Evolutionary conservation across 2,797 vertebrate genomes (phyloP).

Genomic region (Anguilla marmorata): DNA sequence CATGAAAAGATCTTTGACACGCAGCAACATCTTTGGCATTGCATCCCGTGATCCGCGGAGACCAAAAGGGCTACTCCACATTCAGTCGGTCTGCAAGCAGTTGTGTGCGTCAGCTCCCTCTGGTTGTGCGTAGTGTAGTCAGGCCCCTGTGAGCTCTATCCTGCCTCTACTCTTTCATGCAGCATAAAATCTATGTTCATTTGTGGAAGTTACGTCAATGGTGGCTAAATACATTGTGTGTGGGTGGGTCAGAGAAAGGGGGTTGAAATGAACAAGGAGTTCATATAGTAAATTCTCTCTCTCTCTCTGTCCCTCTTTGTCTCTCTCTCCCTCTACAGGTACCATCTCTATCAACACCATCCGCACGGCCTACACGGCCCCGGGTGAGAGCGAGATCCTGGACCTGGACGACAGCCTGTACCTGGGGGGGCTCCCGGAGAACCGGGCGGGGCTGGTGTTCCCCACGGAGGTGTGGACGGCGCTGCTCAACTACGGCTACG

Average conservation of each 20-base stretch:
- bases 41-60: not conserved
- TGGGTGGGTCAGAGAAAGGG: not conserved
- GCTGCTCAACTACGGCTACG: slow-evolving; percentile 95
- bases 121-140: not conserved
- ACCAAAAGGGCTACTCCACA: not conserved
- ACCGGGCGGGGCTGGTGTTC: slow-evolving; percentile 89
- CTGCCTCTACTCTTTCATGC: not conserved
- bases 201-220: not conserved
- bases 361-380: slow-evolving; percentile 91
- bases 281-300: not conserved
- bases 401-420: slow-evolving; percentile 96
- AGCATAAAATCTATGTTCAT: not conserved
- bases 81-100: not conserved
- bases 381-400: slow-evolving; percentile 95
- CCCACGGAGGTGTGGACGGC: slow-evolving; percentile 98
- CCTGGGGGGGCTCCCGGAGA: slow-evolving; percentile 93
- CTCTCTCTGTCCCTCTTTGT: slow-evolving; percentile 27
- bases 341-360: slow-evolving; percentile 95
- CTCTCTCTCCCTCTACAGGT: slow-evolving; percentile 64
- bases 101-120: not conserved
- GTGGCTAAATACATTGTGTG: not conserved
- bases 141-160: not conserved
- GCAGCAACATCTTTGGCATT: not conserved
- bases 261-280: no score
- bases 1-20: not conserved